phyloP scores from a whole-genome alignment of 2,113 vertebrate genomes.

The Ammodytes dubius region DNA sequence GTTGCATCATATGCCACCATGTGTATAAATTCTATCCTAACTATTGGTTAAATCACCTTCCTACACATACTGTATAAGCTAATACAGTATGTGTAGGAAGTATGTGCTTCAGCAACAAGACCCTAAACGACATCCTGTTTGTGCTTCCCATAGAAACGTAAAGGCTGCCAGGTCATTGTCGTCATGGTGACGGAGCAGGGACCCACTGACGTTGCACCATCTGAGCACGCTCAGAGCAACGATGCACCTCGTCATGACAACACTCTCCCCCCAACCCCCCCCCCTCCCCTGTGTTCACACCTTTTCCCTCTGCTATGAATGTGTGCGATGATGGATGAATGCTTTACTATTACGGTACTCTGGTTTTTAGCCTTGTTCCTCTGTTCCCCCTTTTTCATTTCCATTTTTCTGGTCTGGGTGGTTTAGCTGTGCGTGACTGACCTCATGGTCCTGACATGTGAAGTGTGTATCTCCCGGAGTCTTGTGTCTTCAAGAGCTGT shows the following conservation, averaged over 20 bases:
- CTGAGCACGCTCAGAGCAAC: conserved; percentile 63
- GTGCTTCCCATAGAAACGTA: conserved; percentile 80
- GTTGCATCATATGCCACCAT: too few species aligned
- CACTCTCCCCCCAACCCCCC: background rate
- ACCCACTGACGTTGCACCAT: conserved; percentile 70
- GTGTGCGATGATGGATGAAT: conserved; percentile 44
- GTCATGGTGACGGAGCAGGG: conserved; percentile 61
- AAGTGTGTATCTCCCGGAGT: conserved; percentile 2
- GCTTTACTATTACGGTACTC: conserved; percentile 46
- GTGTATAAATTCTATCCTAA: too few species aligned
- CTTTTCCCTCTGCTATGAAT: conserved; percentile 22
- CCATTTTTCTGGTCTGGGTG: conserved; percentile 5
- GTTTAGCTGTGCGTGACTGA: conserved; percentile 11
- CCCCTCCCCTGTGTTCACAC: background rate
- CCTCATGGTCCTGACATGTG: background rate
- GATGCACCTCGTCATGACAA: conserved; percentile 56
- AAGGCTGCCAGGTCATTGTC: conserved; percentile 49
- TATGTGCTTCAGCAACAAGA: too few species aligned
- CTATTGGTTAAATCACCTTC: background rate
- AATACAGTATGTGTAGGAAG: background rate
- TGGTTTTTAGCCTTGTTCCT: conserved; percentile 2
- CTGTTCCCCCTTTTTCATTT: background rate
- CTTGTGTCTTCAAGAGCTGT: conserved; percentile 10
- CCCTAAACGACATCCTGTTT: background rate
- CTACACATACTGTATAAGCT: background rate